Evolutionary conservation across 2,888 invertebrate genomes (phyloP).

Genomic region (Metallyticus violacea): DNA sequence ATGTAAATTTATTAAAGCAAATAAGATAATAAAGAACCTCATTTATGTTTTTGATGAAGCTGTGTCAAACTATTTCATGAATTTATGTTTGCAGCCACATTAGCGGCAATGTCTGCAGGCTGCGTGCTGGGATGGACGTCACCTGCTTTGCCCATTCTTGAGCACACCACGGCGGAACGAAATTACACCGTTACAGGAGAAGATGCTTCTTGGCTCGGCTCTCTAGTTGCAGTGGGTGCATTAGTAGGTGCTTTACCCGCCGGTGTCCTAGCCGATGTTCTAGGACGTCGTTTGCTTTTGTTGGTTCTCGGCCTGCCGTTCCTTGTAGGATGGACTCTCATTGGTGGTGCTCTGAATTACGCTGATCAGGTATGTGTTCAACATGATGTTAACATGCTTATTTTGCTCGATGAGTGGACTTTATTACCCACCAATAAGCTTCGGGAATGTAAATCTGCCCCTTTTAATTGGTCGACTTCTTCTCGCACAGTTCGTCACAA

Average conservation of each 20-base stretch:
- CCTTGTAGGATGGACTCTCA: conserved; percentile 11
- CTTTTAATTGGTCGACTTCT: too few relatives aligned
- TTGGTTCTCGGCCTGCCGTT: conserved; percentile 38
- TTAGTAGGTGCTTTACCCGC: conserved; percentile 71
- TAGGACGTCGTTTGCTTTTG: conserved; percentile 61
- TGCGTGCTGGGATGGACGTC: conserved; percentile 53
- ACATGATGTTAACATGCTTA: too few relatives aligned
- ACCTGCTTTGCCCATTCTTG: conserved; percentile 45
- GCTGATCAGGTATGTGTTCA: not conserved
- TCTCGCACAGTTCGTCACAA: too few relatives aligned
- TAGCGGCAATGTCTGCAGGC: conserved; percentile 51
- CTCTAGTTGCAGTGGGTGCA: conserved; percentile 74
- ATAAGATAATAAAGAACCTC: too few relatives aligned
- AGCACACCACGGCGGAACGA: conserved; percentile 28
- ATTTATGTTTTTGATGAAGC: too few relatives aligned
- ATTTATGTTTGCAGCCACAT: conserved; percentile 46
- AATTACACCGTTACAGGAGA: not conserved
- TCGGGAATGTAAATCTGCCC: too few relatives aligned
- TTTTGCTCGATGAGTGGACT: too few relatives aligned
- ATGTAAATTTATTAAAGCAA: too few relatives aligned
- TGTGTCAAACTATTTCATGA: too few relatives aligned
- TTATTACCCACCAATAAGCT: too few relatives aligned
- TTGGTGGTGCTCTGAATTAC: not conserved
- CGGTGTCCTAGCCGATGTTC: conserved; percentile 63
- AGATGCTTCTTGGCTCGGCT: conserved; percentile 61